These are phyloP conservation scores for Apamea epomidion DNA, from an alignment of 2,888 invertebrate genomes.

Conservation along the genomic window DNA sequence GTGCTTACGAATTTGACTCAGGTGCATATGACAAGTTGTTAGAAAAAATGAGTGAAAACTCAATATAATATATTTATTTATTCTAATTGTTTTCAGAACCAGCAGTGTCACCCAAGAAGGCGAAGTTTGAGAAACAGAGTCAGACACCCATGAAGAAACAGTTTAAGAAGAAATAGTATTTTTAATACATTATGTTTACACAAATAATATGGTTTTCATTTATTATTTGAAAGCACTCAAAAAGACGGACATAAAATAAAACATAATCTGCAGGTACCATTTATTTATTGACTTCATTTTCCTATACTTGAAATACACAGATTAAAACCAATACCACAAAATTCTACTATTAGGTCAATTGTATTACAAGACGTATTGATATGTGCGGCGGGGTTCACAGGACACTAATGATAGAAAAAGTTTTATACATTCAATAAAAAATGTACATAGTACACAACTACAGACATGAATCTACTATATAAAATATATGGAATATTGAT, in stretches of 20 bases:
- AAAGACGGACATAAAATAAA: constrained; percentile 18
- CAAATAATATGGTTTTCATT: constrained; percentile 12
- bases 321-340: constrained; percentile 40
- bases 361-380: constrained; percentile 36
- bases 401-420: constrained; percentile 50
- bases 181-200: constrained; percentile 29
- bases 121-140: constrained; percentile 82
- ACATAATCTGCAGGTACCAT: constrained; percentile 67
- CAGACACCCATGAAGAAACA: constrained; percentile 79
- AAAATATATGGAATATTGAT: constrained; percentile 31
- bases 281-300: constrained; percentile 67
- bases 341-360: constrained; percentile 36
- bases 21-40: constrained; percentile 84
- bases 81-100: constrained; percentile 71
- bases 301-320: constrained; percentile 51
- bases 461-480: constrained; percentile 38
- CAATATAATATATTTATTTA: constrained; percentile 1
- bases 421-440: constrained; percentile 52
- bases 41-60: constrained; percentile 66
- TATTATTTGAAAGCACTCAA: background rate
- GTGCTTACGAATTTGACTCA: constrained; percentile 81
- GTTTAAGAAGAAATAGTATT: constrained; percentile 78
- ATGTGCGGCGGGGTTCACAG: constrained; percentile 55
- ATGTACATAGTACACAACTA: constrained; percentile 79
- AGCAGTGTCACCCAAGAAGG: constrained; percentile 75